Percentiles rank a stretch among this genome's conserved stretches.
Evolutionary conservation across 2,797 vertebrate genomes (phyloP).

Genomic region (Phylloscopus collybita): DNA sequence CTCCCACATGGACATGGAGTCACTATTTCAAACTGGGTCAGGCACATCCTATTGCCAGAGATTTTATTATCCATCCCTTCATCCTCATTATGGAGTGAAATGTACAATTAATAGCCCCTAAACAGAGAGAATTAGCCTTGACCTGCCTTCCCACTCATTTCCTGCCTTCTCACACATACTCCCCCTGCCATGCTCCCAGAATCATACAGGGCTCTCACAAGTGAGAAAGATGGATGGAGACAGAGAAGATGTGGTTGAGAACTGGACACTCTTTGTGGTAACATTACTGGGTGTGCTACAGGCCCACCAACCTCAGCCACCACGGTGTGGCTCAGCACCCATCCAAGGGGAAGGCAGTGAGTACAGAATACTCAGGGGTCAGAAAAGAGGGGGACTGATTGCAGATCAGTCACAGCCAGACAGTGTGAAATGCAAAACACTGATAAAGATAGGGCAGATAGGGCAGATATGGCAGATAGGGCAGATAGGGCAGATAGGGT

Average conservation of each 20-base stretch:
- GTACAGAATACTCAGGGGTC: background rate
- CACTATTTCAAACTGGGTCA: background rate
- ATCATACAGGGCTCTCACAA: background rate
- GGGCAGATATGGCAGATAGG: background rate
- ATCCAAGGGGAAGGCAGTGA: background rate
- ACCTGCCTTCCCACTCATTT: background rate
- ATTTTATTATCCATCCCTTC: constrained; percentile 15
- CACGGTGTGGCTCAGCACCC: accelerated
- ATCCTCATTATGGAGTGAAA: constrained; percentile 11
- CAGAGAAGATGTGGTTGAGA: background rate
- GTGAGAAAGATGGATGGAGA: constrained; percentile 26
- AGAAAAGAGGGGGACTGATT: background rate
- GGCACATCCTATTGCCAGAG: background rate
- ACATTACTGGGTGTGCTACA: background rate
- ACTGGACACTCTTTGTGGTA: background rate
- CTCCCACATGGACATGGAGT: background rate
- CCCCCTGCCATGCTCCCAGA: background rate
- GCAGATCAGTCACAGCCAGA: background rate
- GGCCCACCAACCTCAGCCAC: background rate
- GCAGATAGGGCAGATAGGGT: no score
- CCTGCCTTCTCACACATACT: background rate
- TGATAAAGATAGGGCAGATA: background rate
- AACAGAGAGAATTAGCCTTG: constrained; percentile 27
- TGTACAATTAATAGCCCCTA: constrained; percentile 32
- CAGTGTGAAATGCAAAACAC: background rate